Percentiles rank a stretch among this genome's conserved stretches.
Conservation (phyloP, 2,113 vertebrate genomes). For the Crotalus tigris region DNA sequence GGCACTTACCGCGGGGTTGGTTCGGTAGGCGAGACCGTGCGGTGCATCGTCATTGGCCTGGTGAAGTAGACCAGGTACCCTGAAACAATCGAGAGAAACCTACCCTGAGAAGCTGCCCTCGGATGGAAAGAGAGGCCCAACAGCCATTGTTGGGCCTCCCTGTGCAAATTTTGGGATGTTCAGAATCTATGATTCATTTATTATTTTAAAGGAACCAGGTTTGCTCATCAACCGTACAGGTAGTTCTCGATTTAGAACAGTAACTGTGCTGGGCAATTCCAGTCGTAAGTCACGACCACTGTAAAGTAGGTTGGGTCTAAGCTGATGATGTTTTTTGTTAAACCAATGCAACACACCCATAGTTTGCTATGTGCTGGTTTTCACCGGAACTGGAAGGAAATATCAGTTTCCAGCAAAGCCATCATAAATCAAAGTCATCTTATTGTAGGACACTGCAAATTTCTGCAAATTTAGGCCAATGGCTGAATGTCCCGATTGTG, state of each 20-base stretch:
- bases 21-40: conserved; percentile 85
- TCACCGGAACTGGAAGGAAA: background rate
- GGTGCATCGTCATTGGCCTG: conserved; percentile 93
- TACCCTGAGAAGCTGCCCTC: background rate
- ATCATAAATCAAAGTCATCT: background rate
- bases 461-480: background rate
- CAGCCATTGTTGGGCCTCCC: background rate
- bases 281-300: background rate
- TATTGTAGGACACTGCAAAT: background rate
- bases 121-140: background rate
- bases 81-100: conserved; percentile 43
- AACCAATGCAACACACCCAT: background rate
- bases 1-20: conserved; percentile 87
- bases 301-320: background rate
- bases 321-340: background rate
- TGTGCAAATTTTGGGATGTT: background rate
- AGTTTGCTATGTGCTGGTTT: background rate
- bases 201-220: background rate
- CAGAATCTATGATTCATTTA: background rate
- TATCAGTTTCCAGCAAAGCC: background rate
- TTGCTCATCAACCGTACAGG: background rate
- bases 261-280: background rate
- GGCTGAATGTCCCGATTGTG: background rate
- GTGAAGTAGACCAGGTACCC: conserved; percentile 97
- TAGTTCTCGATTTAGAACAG: background rate